Conservation (phyloP, 2,888 invertebrate genomes). For the Syrphus vitripennis region DNA sequence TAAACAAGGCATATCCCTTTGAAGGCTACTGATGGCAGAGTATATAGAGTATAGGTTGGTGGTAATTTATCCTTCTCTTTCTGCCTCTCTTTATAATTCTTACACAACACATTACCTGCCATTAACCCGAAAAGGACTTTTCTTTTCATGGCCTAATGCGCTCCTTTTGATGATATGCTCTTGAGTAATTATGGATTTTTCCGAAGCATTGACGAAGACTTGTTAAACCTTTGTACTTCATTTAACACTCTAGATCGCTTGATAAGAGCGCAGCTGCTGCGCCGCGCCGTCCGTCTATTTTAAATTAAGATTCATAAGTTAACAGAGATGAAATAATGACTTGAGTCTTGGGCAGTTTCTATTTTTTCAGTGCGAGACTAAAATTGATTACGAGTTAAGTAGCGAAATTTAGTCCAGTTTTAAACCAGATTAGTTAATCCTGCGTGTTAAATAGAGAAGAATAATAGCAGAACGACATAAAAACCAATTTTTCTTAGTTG, state of each 20-base stretch:
- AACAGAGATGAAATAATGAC: too few relatives aligned
- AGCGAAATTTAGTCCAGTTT: too few relatives aligned
- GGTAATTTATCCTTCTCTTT: background rate
- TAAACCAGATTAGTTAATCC: too few relatives aligned
- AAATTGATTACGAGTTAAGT: too few relatives aligned
- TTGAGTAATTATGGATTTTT: conserved; percentile 57
- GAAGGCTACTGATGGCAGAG: background rate
- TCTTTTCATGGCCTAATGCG: conserved; percentile 61
- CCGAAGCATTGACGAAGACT: conserved; percentile 33
- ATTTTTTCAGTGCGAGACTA: too few relatives aligned
- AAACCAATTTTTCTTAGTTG: too few relatives aligned
- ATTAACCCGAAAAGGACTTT: conserved; percentile 59
- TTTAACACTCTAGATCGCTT: background rate
- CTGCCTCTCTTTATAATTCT: background rate
- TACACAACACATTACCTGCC: conserved; percentile 57
- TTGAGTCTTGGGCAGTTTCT: too few relatives aligned
- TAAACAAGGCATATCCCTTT: conserved; percentile 46
- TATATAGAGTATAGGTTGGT: background rate
- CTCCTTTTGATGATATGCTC: conserved; percentile 24
- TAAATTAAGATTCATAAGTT: too few relatives aligned
- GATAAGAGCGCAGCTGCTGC: too few relatives aligned
- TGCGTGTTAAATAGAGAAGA: too few relatives aligned
- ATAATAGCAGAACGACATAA: too few relatives aligned
- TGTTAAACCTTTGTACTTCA: background rate
- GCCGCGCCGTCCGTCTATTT: too few relatives aligned